Conservation (phyloP, 1,140 invertebrate species). For the Arion vulgaris region DNA sequence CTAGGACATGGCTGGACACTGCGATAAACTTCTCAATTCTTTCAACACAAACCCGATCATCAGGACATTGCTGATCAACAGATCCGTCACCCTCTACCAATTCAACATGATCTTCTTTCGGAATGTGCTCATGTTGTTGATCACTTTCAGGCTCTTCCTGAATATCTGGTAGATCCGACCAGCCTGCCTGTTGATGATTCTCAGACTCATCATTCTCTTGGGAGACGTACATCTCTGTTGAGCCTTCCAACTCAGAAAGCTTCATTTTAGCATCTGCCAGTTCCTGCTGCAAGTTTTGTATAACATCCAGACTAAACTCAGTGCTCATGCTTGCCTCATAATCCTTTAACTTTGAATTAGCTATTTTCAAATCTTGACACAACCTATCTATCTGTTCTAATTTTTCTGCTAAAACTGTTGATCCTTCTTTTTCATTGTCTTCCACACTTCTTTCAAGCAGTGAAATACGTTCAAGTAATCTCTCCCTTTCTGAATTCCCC, state of each 20-base stretch:
- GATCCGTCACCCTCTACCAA: not conserved
- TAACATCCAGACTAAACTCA: constrained; percentile 25
- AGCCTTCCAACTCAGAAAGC: constrained; percentile 22
- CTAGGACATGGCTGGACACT: constrained; percentile 9
- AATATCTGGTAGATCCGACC: constrained; percentile 27
- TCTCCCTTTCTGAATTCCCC: constrained; percentile 21
- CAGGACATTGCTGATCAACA: not conserved
- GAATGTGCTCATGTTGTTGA: not conserved
- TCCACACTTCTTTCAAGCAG: constrained; percentile 22
- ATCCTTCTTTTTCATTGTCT: constrained; percentile 22
- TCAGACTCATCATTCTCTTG: not conserved
- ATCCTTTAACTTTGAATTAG: constrained; percentile 16
- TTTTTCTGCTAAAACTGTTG: constrained; percentile 2
- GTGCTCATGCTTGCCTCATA: constrained; percentile 22
- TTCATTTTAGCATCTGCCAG: constrained; percentile 28
- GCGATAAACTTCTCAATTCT: constrained; percentile 9
- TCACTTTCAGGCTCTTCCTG: constrained; percentile 11
- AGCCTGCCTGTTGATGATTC: not conserved
- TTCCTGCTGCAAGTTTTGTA: constrained; percentile 35
- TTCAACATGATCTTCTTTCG: not conserved
- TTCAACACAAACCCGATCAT: constrained; percentile 7
- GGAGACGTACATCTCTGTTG: not conserved
- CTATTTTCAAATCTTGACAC: not conserved
- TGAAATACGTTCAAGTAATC: constrained; percentile 11
- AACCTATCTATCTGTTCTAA: not conserved